Evolutionary conservation across 2,113 vertebrate species (phyloP), one percentile per base, ranked within the genome.

Genomic region (Thunnus thynnus): DNA sequence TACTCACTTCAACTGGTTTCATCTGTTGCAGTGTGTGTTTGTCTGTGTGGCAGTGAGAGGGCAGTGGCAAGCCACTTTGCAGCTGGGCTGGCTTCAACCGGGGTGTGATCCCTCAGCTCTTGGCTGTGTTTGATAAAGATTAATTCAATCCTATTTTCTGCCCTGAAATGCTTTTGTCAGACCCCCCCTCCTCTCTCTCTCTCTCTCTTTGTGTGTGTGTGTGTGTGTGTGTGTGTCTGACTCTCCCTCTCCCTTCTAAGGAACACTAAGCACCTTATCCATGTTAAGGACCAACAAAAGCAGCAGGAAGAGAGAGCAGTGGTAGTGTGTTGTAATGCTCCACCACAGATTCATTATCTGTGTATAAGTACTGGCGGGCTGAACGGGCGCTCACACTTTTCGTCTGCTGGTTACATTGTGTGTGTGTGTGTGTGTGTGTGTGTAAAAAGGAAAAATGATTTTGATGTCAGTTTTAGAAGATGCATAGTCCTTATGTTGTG

Each of bases 61-160:
- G 63, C 72, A 62, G 74, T 48, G 79, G 54, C 18, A 60, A 47
- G 52, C 47, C 57, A 32, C 60, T 68, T 66, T 51, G 77, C 68
- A 44, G 65, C 80, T 63, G 52, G 61, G 73, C 68, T 69, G 65
- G 36, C 68, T 75, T 82, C 85, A 69, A 48, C 78, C 57, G 52
- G 77, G 67, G 73, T 84, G 85, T 79, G 86, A 91, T 87, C 88
- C 86, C 85, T 73, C 85, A 75, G 88, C 90, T 90, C 85, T 89
- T 83, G 85, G 87, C 91, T 71, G 76, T 70, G 81, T 94, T 95
- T 95, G 94, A 95, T 95, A 91, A 94, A 96, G 95, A 96, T 96
- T 95, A 96, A 95, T 91, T 73, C 92, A 95, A 92, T 95, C 94
- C 95, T 90, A 88, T 95, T 96, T 95, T 94, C 95, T 94, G 86